Percentiles rank a stretch among this genome's conserved stretches.
These are phyloP conservation scores for Caenorhabditis sp. DNA, from an alignment of 2,888 invertebrate genomes.

Conservation along the genomic window DNA sequence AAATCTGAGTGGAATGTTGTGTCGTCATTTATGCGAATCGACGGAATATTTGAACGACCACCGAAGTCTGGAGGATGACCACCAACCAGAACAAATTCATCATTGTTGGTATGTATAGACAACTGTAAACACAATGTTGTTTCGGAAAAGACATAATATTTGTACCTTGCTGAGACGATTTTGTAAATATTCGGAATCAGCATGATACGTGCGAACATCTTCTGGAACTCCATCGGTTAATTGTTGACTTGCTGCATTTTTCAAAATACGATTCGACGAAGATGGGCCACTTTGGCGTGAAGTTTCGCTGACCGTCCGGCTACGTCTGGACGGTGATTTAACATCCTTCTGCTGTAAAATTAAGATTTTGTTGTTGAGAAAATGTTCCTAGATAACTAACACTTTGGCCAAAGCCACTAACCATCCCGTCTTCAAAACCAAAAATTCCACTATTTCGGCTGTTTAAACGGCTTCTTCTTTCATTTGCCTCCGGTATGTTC, in stretches of 20 bases:
- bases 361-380: background rate
- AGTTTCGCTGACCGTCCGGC: background rate
- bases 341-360: background rate
- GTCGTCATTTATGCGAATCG: background rate
- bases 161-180: slow-evolving; percentile 16
- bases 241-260: slow-evolving; percentile 5
- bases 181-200: slow-evolving; percentile 27
- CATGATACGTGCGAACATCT: slow-evolving; percentile 23
- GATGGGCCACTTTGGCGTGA: background rate
- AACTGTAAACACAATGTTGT: slow-evolving; percentile 8
- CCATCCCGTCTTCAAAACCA: background rate
- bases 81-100: slow-evolving; percentile 44
- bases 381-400: background rate
- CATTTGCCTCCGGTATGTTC: background rate
- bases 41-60: background rate
- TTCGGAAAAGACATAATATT: background rate
- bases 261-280: background rate
- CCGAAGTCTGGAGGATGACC: slow-evolving; percentile 21
- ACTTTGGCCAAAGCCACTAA: background rate
- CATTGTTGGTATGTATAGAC: slow-evolving; percentile 47
- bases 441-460: background rate
- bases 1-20: background rate
- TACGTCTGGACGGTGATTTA: background rate
- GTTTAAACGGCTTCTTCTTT: slow-evolving; percentile 1
- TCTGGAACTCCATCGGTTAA: background rate